Conservation (phyloP, 1,140 invertebrate species). For the Aphaenogaster floridana region DNA sequence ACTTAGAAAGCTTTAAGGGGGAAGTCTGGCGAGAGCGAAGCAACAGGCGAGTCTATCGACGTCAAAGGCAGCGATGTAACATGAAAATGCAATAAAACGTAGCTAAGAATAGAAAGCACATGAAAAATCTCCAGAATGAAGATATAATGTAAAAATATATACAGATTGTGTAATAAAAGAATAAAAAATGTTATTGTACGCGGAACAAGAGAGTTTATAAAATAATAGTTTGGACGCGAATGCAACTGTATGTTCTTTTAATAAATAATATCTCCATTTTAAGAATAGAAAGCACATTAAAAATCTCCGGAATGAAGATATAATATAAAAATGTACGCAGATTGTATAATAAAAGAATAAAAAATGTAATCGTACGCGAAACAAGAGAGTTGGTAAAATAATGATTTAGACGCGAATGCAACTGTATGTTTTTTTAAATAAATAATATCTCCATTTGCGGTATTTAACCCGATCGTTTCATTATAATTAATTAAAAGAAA, state of each 20-base stretch:
- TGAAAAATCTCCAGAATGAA: neutral
- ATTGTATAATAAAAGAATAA: neutral
- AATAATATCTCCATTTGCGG: neutral
- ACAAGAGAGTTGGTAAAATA: slow-evolving; percentile 2
- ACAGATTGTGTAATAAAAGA: slow-evolving; percentile 2
- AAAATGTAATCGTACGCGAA: neutral
- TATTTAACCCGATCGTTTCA: neutral
- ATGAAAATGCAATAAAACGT: neutral
- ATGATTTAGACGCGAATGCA: slow-evolving; percentile 4
- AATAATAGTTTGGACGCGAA: slow-evolving; percentile 1
- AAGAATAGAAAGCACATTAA: neutral
- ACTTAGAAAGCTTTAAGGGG: neutral
- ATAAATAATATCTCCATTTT: neutral
- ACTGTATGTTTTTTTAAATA: slow-evolving; percentile 1
- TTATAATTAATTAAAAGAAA: slow-evolving; percentile 21
- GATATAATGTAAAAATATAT: neutral
- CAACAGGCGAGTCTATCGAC: slow-evolving; percentile 36
- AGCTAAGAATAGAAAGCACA: neutral
- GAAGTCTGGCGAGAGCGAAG: slow-evolving; percentile 26
- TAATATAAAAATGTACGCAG: neutral
- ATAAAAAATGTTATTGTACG: neutral
- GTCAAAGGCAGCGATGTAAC: neutral
- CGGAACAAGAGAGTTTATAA: neutral
- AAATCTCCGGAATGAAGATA: neutral
- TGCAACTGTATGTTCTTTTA: slow-evolving; percentile 8